These are phyloP conservation scores for Tenebrosternarchus preto DNA, from an alignment of 2,113 vertebrate species.

Conservation along the genomic window DNA sequence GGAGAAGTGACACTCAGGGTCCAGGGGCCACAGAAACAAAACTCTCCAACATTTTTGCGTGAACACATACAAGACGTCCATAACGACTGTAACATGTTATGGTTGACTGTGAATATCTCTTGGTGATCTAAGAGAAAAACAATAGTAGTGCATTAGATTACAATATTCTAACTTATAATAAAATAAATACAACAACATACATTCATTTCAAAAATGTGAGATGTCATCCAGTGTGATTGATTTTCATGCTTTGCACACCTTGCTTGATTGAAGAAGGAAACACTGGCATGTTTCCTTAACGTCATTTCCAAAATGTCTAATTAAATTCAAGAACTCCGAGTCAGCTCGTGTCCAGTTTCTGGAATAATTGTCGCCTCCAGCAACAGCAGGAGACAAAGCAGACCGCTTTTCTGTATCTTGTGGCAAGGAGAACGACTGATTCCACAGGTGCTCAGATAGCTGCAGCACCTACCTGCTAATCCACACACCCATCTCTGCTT, in stretches of 20 bases:
- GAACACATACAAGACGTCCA: not conserved
- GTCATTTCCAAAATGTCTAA: conserved; percentile 3
- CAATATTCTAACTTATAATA: too few species aligned
- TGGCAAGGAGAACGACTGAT: not conserved
- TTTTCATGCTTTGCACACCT: not conserved
- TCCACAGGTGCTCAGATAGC: not conserved
- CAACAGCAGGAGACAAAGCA: not conserved
- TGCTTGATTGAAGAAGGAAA: not conserved
- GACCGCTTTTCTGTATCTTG: too few species aligned
- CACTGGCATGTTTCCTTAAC: not conserved
- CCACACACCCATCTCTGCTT: not conserved
- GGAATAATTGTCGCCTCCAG: not conserved
- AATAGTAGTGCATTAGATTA: too few species aligned
- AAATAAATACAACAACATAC: too few species aligned
- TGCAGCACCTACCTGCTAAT: conserved; percentile 17
- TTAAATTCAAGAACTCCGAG: not conserved
- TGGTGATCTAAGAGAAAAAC: too few species aligned
- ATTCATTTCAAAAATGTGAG: not conserved
- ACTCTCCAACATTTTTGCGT: not conserved
- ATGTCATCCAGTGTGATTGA: not conserved
- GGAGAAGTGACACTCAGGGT: too few species aligned
- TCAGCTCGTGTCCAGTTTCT: not conserved
- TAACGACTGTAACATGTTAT: too few species aligned
- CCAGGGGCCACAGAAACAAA: too few species aligned
- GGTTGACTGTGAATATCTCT: too few species aligned